These are phyloP conservation scores for Myotis daubentonii DNA, from an alignment of 2,797 vertebrate genomes.

Conservation along the genomic window DNA sequence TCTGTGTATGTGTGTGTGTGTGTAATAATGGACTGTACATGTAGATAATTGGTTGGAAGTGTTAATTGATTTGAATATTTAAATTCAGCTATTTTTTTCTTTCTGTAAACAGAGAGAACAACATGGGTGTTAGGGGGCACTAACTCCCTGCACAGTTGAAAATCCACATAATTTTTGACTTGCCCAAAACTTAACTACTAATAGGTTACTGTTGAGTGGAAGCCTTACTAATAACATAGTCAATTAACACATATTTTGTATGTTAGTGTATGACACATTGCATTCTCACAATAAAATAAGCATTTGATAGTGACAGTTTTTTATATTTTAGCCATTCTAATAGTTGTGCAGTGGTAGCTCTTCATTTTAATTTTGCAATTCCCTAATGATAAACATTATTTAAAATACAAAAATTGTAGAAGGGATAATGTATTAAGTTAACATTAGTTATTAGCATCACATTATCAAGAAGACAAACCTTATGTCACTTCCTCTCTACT, in stretches of 20 bases:
- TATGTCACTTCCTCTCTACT: not conserved
- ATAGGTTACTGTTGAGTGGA: not conserved
- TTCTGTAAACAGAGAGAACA: not conserved
- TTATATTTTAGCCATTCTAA: not conserved
- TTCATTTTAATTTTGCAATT: not conserved
- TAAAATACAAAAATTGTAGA: not conserved
- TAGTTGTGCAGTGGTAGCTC: not conserved
- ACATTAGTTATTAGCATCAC: not conserved
- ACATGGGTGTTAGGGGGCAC: too few species aligned
- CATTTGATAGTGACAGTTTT: not conserved
- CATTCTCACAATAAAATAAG: not conserved
- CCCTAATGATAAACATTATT: not conserved
- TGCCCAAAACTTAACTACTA: not conserved
- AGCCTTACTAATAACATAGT: not conserved
- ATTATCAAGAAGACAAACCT: not conserved
- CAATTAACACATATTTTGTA: not conserved
- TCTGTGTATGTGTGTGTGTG: not conserved
- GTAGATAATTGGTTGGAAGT: not conserved
- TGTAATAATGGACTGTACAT: not conserved
- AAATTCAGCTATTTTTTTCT: not conserved
- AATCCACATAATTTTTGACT: not conserved
- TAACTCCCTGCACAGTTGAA: not conserved
- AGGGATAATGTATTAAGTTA: not conserved
- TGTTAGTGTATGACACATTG: not conserved
- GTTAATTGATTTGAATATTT: slow-evolving; percentile 29